Conservation (phyloP, 2,113 vertebrate species). For the Tiliqua scincoides region DNA sequence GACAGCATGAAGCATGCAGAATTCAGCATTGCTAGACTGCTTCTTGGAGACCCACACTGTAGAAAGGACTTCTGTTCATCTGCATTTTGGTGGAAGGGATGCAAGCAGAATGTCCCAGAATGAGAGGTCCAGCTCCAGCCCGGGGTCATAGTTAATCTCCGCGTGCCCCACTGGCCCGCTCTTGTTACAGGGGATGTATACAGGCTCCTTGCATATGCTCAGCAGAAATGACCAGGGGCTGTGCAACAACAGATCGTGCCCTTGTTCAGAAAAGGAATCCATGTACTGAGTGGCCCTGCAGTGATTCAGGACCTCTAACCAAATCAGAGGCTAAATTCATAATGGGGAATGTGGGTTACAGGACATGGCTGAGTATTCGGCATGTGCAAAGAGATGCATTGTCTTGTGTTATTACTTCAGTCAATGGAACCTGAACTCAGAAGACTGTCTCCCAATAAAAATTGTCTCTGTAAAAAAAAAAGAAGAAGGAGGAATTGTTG, state of each 20-base stretch:
- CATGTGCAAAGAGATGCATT: accelerated
- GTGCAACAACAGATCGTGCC: too few species aligned
- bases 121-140: neutral
- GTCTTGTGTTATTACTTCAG: accelerated
- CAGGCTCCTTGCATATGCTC: too few species aligned
- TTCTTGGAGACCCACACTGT: too few species aligned
- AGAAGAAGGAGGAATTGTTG: neutral
- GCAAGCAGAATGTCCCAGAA: neutral
- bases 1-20: neutral
- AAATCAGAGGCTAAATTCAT: accelerated
- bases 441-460: neutral
- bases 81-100: neutral
- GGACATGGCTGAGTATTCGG: neutral
- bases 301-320: neutral
- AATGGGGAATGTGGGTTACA: neutral
- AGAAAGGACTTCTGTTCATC: too few species aligned
- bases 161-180: too few species aligned
- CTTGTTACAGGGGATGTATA: too few species aligned
- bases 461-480: neutral
- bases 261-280: accelerated
- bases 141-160: neutral
- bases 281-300: accelerated
- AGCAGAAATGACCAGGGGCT: neutral
- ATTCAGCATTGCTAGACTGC: too few species aligned
- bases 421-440: neutral